Base-by-base conservation (phyloP, 2,113 vertebrate species). In the Perca schrenkii region DNA sequence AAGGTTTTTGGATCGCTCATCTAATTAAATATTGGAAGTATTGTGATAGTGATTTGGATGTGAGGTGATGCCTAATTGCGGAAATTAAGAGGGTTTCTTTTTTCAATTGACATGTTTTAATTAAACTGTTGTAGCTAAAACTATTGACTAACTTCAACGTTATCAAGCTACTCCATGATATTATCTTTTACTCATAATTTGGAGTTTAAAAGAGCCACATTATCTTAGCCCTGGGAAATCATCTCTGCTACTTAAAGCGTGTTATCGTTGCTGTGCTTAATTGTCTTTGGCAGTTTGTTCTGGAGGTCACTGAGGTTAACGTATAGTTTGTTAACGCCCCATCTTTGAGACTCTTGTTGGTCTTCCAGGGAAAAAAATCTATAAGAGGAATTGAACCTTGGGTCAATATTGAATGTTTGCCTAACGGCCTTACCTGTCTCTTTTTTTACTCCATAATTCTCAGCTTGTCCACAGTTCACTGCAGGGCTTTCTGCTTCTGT, bases 401-500 rank as follows among this genome's bases (percentile, higher is more conserved):
- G 57, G 82, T 93, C 67, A 82, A 89, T 79, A 82, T 84, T 89
- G 66, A 88, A 72, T 69, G 17, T 81, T 74, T 79, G 65, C 65
- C 50, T 40, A 28, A 63, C 63, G 52, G 25, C 16, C 68, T n/a
- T 63, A 76, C 65, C 50, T 14, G 31, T 60, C 53, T 69, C 22
- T 72, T 17, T 19, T 60, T 71, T 57, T 19, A 60, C 52, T 66
- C 72, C 72, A 4, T 25, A 19, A 13, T 31, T 43, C 67, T 82
- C 58, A 47, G 76, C 47, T 52, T 31, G 53, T 72, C 53, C 28
- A 14, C 68, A 21, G 74, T 43, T 81, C 68, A 69, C 22, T 5
- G 61, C 28, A 56, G 72, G 31, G 31, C 17, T 34, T 53, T 69
- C 74, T 58, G 8, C 21, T 78, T 8, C 67, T 85, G 60, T 85